Conservation (phyloP, 2,888 invertebrate species). For the Atherix ibis region DNA sequence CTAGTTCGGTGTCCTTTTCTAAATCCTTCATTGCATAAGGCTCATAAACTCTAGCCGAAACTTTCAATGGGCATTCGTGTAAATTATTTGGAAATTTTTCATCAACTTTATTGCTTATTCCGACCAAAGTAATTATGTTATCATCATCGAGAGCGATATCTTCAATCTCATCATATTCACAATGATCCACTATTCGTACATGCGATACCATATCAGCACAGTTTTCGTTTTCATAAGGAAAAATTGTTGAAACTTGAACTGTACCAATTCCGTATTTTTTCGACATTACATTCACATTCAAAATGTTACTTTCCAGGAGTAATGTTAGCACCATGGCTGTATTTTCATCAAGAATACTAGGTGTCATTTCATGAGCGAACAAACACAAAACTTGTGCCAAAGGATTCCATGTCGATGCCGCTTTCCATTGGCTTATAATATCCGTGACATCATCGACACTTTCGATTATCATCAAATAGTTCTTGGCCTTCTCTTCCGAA, state of each 20-base stretch:
- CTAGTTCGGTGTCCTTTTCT: conserved; percentile 11
- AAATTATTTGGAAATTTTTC: conserved; percentile 27
- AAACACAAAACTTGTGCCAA: conserved; percentile 27
- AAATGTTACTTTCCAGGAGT: conserved; percentile 23
- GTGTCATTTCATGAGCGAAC: conserved; percentile 17
- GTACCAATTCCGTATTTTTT: conserved; percentile 19
- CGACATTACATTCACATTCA: conserved; percentile 27
- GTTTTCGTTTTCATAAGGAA: conserved; percentile 27
- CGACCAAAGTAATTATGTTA: conserved; percentile 3
- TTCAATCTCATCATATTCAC: conserved; percentile 13
- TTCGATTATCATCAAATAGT: conserved; percentile 24
- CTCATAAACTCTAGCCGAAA: conserved; percentile 25
- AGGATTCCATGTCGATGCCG: conserved; percentile 27
- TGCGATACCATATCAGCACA: conserved; percentile 20
- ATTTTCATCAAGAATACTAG: conserved; percentile 18
- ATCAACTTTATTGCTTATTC: conserved; percentile 3
- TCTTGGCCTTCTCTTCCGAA: conserved; percentile 23
- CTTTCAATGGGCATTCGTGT: conserved; percentile 24
- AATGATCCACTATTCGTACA: conserved; percentile 18
- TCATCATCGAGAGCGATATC: conserved; percentile 2
- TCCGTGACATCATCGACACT: conserved; percentile 24
- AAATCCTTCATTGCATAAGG: conserved; percentile 22
- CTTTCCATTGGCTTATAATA: conserved; percentile 21
- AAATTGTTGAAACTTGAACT: conserved; percentile 21
- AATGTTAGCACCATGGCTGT: conserved; percentile 22